Evolutionary conservation across 2,113 vertebrate genomes (phyloP).

Genomic region (Oriolus oriolus): DNA sequence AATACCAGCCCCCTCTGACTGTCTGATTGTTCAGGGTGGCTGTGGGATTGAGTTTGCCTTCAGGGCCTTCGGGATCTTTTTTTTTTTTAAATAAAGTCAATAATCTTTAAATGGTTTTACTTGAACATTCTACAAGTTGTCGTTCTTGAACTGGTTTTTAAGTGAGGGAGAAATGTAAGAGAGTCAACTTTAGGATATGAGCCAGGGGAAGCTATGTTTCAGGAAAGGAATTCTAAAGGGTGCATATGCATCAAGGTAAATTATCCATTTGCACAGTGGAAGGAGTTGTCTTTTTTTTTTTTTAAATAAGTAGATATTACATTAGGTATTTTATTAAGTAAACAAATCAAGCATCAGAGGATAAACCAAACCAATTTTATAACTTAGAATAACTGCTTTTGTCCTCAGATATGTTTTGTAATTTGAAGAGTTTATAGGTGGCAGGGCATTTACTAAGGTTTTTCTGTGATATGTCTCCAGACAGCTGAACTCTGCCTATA

Average conservation of each 20-base stretch:
- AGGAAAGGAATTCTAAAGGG: background rate
- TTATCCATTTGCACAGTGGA: background rate
- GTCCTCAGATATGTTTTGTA: background rate
- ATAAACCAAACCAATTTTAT: accelerated
- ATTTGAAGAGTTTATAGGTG: background rate
- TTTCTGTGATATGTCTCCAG: background rate
- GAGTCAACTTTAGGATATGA: background rate
- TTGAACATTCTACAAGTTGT: background rate
- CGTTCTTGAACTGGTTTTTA: background rate
- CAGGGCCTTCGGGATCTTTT: too few relatives aligned
- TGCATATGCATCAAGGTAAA: background rate
- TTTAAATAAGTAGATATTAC: background rate
- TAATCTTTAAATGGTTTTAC: background rate
- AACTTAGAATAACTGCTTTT: background rate
- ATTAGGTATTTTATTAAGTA: background rate
- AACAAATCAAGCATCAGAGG: background rate
- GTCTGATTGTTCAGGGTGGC: background rate
- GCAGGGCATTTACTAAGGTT: background rate
- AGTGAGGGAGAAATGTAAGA: background rate
- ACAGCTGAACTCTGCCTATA: background rate
- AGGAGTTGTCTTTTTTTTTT: background rate
- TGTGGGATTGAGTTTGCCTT: background rate
- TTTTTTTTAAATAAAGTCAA: background rate
- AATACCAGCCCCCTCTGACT: background rate
- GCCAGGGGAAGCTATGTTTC: background rate